Conservation (phyloP, 2,888 invertebrate genomes). For the Latrodectus elegans region DNA sequence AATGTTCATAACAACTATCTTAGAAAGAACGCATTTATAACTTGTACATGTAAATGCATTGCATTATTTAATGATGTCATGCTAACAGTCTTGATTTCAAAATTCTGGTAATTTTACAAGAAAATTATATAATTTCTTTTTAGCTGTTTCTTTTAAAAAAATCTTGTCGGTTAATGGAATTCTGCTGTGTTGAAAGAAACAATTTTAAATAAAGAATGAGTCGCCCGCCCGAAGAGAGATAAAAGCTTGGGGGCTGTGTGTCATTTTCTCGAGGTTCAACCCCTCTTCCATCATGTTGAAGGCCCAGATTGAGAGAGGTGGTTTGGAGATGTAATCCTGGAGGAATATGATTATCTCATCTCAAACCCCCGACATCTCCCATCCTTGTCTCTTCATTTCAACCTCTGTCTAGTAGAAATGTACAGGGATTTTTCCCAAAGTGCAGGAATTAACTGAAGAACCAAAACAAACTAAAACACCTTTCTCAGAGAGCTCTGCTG, state of each 20-base stretch:
- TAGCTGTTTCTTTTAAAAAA: no score
- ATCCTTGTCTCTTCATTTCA: conserved; percentile 47
- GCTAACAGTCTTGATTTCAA: no score
- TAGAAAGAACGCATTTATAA: no score
- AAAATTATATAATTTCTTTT: no score
- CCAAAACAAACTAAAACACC: no score
- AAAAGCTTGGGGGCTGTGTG: conserved; percentile 45
- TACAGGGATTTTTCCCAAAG: conserved; percentile 35
- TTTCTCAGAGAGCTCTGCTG: no score
- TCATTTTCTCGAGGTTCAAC: conserved; percentile 26
- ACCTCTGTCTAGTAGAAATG: conserved; percentile 28
- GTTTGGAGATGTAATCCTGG: conserved; percentile 60
- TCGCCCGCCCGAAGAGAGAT: conserved; percentile 3
- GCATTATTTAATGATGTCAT: no score
- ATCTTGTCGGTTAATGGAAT: background rate
- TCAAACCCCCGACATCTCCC: conserved; percentile 50
- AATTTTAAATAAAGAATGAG: no score
- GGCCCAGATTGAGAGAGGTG: conserved; percentile 55
- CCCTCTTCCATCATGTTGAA: conserved; percentile 44
- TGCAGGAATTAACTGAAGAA: background rate
- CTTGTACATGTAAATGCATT: no score
- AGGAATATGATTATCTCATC: conserved; percentile 66
- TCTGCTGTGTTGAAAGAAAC: no score
- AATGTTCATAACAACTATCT: no score
- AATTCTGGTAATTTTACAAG: no score